phyloP scores from a whole-genome alignment of 2,888 invertebrate species.

The Nephrotoma flavescens region DNA sequence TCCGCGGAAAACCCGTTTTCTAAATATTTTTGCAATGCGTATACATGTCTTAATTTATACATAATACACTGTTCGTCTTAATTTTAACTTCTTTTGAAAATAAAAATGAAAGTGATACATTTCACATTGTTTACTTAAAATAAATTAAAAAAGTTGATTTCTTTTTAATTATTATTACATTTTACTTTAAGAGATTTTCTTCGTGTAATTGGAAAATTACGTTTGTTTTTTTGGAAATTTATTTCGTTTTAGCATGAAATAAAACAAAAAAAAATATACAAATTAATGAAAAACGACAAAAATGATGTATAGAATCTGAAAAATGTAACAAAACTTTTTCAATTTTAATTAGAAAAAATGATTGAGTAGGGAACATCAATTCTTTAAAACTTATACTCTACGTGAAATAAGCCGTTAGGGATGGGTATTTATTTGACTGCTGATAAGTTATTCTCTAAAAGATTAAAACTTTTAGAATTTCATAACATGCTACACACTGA shows the following conservation, averaged over 20 bases:
- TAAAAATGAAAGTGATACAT: neutral
- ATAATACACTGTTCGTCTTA: neutral
- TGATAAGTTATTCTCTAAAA: too few relatives aligned
- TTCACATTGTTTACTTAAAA: neutral
- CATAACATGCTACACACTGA: too few relatives aligned
- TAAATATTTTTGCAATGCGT: neutral
- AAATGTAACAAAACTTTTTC: neutral
- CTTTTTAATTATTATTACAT: neutral
- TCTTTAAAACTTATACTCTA: too few relatives aligned
- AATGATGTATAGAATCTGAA: neutral
- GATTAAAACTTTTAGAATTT: too few relatives aligned
- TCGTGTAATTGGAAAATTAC: neutral
- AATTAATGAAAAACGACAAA: too few relatives aligned
- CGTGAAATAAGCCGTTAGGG: too few relatives aligned
- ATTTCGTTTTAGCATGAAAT: too few relatives aligned
- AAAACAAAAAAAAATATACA: too few relatives aligned
- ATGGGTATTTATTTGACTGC: too few relatives aligned
- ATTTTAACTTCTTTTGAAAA: neutral
- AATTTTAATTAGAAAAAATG: neutral
- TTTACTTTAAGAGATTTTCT: neutral
- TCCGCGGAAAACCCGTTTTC: neutral
- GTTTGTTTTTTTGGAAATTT: neutral
- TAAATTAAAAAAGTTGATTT: neutral
- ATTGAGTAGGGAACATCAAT: neutral
- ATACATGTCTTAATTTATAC: neutral